Base-by-base conservation (phyloP, 2,888 invertebrate species). In the Amiota communis region DNA sequence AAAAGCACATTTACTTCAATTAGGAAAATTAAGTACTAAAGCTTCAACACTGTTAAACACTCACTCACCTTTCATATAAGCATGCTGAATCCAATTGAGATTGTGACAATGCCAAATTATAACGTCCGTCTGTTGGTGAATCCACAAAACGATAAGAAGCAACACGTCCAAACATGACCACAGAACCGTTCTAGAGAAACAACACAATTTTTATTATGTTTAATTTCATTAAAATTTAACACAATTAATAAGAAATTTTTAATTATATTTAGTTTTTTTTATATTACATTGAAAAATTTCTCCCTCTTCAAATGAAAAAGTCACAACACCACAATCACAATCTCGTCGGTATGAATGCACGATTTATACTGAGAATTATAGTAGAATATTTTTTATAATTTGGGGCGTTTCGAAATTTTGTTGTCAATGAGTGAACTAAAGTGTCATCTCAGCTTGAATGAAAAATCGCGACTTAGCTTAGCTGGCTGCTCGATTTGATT, bases 71-170 rank as follows among this genome's bases (percentile, higher is more conserved):
- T 91, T 96, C 96, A 89, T 96, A 96, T 77, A 94, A 92, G 84
- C 95, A 95, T 75, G 94, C 92, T 81, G 94, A 95, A 84, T 94
- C 94, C 90, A 93, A 91, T 88, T 94, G 93, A 56, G 93, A 93
- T 81, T 94, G 94, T 67, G 95, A 93, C 75, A 95, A 92, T 86
- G 95, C 93, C 82, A 94, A 92, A 87, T 95, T 93, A 83, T 94
- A 93, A 80, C 95, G 91, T 80, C 93, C 95, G 90, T 96, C 96
- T 78, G 95, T 94, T 73, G 93, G 92, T 46, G 96, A 95, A 90
- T 96, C 96, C 83, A 96, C 92, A 91, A 96, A 96, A 81, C 95
- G 93, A 91, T 95, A 96, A 57, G 95, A 95, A 84, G 96, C 95
- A 83, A 95, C 94, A 80, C 96, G 93, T 69, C 96, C 96, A 89